These are phyloP conservation scores for Cyrtorhinus lividipennis DNA, from an alignment of 1,140 invertebrate genomes.

Conservation along the genomic window DNA sequence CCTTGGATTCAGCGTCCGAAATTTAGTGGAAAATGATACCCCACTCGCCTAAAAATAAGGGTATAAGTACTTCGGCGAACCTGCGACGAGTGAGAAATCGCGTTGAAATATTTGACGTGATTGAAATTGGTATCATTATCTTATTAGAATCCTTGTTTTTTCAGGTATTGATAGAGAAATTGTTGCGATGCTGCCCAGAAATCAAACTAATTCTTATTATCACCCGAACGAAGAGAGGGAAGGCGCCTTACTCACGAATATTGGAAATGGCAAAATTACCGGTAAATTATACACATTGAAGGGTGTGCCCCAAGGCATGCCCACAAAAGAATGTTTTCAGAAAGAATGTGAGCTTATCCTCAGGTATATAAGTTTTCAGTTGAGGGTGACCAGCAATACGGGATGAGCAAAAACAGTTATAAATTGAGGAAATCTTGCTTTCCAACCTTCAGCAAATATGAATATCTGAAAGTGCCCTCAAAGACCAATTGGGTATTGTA, in stretches of 20 bases:
- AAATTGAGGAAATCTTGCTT: too few relatives aligned
- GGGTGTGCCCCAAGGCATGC: background rate
- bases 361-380: too few relatives aligned
- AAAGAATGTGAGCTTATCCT: background rate
- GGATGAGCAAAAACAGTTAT: too few relatives aligned
- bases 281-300: background rate
- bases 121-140: background rate
- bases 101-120: background rate
- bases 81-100: too few relatives aligned
- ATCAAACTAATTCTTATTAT: slow-evolving; percentile 52
- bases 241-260: background rate
- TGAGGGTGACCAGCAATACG: too few relatives aligned
- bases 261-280: background rate
- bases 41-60: too few relatives aligned
- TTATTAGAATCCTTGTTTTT: background rate
- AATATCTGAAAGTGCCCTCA: too few relatives aligned
- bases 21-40: too few relatives aligned
- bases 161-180: slow-evolving; percentile 53
- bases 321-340: background rate
- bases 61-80: too few relatives aligned
- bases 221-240: background rate
- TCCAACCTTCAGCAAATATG: too few relatives aligned
- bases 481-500: too few relatives aligned
- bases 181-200: slow-evolving; percentile 57
- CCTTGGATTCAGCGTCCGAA: too few relatives aligned